Percentiles rank a stretch among this genome's conserved stretches.
These are phyloP conservation scores for Catharus ustulatus DNA, from an alignment of 2,797 vertebrate genomes.

Conservation along the genomic window DNA sequence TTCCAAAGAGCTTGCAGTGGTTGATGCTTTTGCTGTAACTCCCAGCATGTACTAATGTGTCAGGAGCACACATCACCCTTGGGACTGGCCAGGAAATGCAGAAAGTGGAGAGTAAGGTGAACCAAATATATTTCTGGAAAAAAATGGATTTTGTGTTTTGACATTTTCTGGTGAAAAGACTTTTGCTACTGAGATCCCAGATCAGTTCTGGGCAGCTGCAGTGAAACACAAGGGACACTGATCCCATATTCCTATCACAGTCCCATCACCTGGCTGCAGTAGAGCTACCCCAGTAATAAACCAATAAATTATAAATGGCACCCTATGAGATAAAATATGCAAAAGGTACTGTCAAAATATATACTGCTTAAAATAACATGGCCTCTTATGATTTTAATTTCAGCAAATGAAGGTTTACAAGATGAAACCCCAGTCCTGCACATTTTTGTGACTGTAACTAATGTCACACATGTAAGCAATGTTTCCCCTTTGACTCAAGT, in stretches of 20 bases:
- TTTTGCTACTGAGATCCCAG: neutral
- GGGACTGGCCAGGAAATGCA: neutral
- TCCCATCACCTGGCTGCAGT: neutral
- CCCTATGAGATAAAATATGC: neutral
- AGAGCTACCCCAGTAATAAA: neutral
- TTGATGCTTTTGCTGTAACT: neutral
- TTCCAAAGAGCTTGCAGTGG: neutral
- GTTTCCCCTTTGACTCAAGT: neutral
- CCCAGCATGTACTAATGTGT: neutral
- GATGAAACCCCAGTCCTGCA: neutral
- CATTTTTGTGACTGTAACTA: neutral
- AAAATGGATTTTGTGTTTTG: neutral
- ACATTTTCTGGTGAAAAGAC: neutral
- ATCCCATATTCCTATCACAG: neutral
- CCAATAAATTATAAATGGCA: neutral
- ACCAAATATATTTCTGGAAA: neutral
- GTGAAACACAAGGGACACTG: neutral
- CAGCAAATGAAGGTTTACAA: neutral
- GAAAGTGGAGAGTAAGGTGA: neutral
- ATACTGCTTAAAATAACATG: neutral
- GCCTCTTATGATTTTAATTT: conserved; percentile 7
- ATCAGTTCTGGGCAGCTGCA: neutral
- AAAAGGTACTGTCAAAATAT: neutral
- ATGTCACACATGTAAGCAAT: neutral
- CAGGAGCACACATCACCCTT: neutral